These are phyloP conservation scores for Dreissena rostriformis DNA, from an alignment of 1,140 invertebrate genomes.

Conservation along the genomic window DNA sequence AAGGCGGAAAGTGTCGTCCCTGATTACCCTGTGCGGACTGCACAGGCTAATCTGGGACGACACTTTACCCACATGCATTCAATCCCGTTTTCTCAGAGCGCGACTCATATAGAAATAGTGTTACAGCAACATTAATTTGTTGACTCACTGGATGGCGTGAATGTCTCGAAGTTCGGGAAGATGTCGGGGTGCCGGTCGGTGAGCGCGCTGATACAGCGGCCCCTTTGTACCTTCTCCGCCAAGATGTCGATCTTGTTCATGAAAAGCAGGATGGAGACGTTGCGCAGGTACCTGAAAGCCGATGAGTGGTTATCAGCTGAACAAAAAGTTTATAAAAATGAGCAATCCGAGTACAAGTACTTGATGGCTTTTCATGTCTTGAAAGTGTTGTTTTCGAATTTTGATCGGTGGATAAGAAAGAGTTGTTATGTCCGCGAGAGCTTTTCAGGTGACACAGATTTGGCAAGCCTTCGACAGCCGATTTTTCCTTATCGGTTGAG, in stretches of 20 bases:
- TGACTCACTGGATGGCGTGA: constrained; percentile 66
- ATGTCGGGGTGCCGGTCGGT: constrained; percentile 66
- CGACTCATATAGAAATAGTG: too few species aligned
- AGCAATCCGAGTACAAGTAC: neutral
- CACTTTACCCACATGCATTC: too few species aligned
- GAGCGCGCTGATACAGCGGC: constrained; percentile 75
- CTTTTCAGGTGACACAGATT: too few species aligned
- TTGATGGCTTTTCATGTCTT: neutral
- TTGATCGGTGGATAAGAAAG: too few species aligned
- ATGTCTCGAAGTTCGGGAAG: constrained; percentile 69
- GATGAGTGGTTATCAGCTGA: neutral
- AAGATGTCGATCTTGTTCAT: constrained; percentile 92
- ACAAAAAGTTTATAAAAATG: constrained; percentile 1
- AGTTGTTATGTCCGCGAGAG: too few species aligned
- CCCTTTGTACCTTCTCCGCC: constrained; percentile 86
- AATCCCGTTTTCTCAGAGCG: too few species aligned
- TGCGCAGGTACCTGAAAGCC: constrained; percentile 85
- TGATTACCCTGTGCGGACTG: too few species aligned
- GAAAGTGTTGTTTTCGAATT: neutral
- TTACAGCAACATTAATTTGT: too few species aligned
- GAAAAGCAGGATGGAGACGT: constrained; percentile 90
- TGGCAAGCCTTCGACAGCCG: too few species aligned
- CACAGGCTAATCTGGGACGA: too few species aligned
- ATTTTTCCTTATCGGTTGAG: too few species aligned
- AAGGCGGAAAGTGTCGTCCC: too few species aligned